Evolutionary conservation across 2,888 invertebrate genomes (phyloP), one percentile per base, ranked within the genome.

Genomic region (Luffia ferchaultella): DNA sequence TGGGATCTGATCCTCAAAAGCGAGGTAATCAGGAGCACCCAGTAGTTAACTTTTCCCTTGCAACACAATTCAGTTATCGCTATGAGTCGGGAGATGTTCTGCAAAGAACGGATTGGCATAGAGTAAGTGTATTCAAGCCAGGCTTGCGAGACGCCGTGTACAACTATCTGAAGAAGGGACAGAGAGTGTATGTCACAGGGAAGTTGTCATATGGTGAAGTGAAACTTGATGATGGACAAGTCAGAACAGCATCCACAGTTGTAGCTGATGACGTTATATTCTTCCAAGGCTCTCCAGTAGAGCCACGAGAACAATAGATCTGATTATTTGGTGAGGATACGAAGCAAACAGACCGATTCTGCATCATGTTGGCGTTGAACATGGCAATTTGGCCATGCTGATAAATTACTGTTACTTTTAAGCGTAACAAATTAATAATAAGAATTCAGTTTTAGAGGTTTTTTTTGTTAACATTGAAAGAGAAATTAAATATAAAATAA

Each of bases 41-140:
- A 1, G 93, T 96, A 18, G 89, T 94, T 20, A 88, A 93, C 57
- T 97, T 97, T 73, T 93, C 96, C 0, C 63, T 97, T 49, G 97
- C 97, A 2, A 97, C 97, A 18, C 95, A 96, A 65, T 89, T 88
- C 43, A 93, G 92, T 68, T 96, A 93, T 71, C 91, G 90, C 64
- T 90, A 91, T 73, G 90, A 90, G 62, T 80, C 86, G 66, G 95
- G 94, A 2, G 93, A 95, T 59, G 86, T 91, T 64, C 76, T 91
- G 49, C 95, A 96, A 67, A 89, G 92, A 61, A 95, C 96, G 7
- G 96, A 96, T 59, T 97, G 97, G 97, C 97, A 97, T 73, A 86
- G 93, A 61, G 75, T 97, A 47, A 91, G 92, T 60, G 91, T 96
- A 5, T 97, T 97, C 68, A 93, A 90, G 64, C 95, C 95, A 2